Conservation (phyloP, 2,888 invertebrate species). For the Osedax fenrisi region DNA sequence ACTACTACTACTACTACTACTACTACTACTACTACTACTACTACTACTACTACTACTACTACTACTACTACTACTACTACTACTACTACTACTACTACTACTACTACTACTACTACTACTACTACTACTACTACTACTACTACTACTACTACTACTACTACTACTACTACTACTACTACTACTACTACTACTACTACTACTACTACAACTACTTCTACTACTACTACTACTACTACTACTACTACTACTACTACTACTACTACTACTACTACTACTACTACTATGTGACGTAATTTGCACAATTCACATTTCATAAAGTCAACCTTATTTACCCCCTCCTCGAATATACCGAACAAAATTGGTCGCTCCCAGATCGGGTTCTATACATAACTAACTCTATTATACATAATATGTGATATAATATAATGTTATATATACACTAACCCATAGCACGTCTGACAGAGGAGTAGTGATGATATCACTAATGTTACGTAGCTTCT, state of each 20-base stretch:
- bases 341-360: too few species aligned
- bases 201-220: slow-evolving; percentile 22
- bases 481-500: too few species aligned
- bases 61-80: slow-evolving; percentile 23
- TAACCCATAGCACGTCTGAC: too few species aligned
- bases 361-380: too few species aligned
- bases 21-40: slow-evolving; percentile 24
- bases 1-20: slow-evolving; percentile 24
- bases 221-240: slow-evolving; percentile 14
- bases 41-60: slow-evolving; percentile 23
- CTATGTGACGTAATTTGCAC: too few species aligned
- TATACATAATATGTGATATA: too few species aligned
- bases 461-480: too few species aligned
- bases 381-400: too few species aligned
- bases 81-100: slow-evolving; percentile 23
- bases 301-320: too few species aligned
- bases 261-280: slow-evolving; percentile 18
- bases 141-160: slow-evolving; percentile 22
- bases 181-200: slow-evolving; percentile 25
- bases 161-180: slow-evolving; percentile 25
- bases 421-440: too few species aligned
- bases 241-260: slow-evolving; percentile 18
- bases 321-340: too few species aligned
- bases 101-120: background rate
- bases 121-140: background rate